A percentile compares a stretch with the other conserved stretches of the same genome.
These are phyloP conservation scores for Strigamia maritima DNA, from an alignment of 2,888 invertebrate genomes.

Conservation along the genomic window DNA sequence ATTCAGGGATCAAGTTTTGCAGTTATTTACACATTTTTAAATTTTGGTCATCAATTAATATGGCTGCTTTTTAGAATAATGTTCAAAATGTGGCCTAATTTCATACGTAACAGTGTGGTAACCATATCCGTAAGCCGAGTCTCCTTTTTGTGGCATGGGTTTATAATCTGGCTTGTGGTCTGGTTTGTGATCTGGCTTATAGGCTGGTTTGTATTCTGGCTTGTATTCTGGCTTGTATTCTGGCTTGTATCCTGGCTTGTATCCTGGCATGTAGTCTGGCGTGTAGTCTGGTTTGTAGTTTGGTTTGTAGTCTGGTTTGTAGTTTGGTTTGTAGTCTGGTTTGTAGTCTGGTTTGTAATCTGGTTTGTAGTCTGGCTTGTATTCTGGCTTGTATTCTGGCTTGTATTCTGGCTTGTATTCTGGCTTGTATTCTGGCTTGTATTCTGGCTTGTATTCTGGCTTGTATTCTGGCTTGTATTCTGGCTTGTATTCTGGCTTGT, in stretches of 20 bases:
- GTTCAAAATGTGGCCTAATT: neutral
- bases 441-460: neutral
- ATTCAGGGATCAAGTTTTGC: neutral
- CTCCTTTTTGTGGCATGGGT: neutral
- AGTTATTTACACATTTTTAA: neutral
- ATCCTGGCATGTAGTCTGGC: neutral
- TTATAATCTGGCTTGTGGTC: neutral
- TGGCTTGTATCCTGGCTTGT: neutral
- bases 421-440: neutral
- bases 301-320: neutral
- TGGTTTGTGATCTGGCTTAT: neutral
- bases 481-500: constrained; percentile 13
- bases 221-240: neutral
- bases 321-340: no score
- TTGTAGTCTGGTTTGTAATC: neutral
- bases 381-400: neutral
- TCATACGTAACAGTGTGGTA: neutral
- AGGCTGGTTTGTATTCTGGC: neutral
- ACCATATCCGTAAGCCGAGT: neutral
- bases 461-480: neutral
- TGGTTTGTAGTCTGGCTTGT: constrained; percentile 1
- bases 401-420: neutral
- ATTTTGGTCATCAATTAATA: neutral
- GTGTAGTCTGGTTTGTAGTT: neutral
- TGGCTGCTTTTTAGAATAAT: neutral